Evolutionary conservation across 1,140 invertebrate genomes (phyloP).

Genomic region (Drosophila miranda): DNA sequence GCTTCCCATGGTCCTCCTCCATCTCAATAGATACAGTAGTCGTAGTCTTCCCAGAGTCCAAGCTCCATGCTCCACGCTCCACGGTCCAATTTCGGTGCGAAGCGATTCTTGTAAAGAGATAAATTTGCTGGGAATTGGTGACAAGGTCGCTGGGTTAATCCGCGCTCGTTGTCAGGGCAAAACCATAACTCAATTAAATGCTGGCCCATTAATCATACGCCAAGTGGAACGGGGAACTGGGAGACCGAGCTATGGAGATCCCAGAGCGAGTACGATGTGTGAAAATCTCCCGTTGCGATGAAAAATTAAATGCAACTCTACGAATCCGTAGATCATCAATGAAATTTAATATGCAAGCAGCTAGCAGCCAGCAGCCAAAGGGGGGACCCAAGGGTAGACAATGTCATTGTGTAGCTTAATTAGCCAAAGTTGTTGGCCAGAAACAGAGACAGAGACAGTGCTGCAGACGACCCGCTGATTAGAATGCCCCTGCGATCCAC

Average conservation of each 20-base stretch:
- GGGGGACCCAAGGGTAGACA: constrained; percentile 34
- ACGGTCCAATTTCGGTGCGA: neutral
- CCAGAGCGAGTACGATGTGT: constrained; percentile 59
- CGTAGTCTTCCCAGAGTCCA: neutral
- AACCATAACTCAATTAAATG: constrained; percentile 78
- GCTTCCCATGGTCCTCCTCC: too few relatives aligned
- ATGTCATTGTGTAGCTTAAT: constrained; percentile 79
- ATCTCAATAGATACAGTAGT: too few relatives aligned
- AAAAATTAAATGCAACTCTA: constrained; percentile 81
- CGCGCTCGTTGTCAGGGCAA: constrained; percentile 33
- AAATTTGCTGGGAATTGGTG: constrained; percentile 34
- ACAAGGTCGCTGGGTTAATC: constrained; percentile 78
- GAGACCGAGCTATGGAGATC: constrained; percentile 1
- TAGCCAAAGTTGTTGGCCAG: constrained; percentile 64
- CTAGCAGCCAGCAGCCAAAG: constrained; percentile 11
- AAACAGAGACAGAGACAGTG: neutral
- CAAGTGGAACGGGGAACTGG: constrained; percentile 46
- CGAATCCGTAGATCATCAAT: constrained; percentile 76
- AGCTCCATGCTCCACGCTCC: neutral
- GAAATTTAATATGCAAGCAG: constrained; percentile 74
- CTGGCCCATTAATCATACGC: constrained; percentile 70
- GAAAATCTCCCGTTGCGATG: constrained; percentile 78
- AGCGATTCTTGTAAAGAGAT: constrained; percentile 18
- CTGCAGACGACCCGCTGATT: constrained; percentile 47
- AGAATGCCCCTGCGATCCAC: constrained; percentile 42